Percentiles rank a stretch among this genome's conserved stretches.
phyloP scores from a whole-genome alignment of 1,140 invertebrate genomes.

The Drosophila mauritiana region DNA sequence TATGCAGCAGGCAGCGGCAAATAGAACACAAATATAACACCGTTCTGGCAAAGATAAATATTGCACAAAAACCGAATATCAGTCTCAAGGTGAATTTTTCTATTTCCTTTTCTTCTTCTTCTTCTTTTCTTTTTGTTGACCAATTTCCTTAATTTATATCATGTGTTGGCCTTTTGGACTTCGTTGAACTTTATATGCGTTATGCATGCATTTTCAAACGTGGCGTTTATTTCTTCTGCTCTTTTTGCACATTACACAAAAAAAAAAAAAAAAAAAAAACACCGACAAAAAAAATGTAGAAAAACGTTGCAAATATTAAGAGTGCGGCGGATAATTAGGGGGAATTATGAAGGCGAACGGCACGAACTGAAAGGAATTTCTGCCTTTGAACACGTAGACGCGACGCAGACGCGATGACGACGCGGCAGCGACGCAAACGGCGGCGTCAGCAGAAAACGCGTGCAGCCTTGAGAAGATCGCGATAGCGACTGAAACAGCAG shows the following conservation, averaged over 20 bases:
- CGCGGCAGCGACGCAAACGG: constrained; percentile 42
- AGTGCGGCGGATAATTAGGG: constrained; percentile 26
- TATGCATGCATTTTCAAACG: constrained; percentile 52
- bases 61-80: constrained; percentile 26
- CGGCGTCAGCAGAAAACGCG: constrained; percentile 36
- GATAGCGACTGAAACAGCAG: constrained; percentile 36
- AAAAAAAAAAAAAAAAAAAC: constrained; percentile 7
- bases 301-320: background rate
- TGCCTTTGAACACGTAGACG: constrained; percentile 73
- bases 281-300: constrained; percentile 16
- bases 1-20: constrained; percentile 74
- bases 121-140: background rate
- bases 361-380: constrained; percentile 75
- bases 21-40: constrained; percentile 27
- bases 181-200: constrained; percentile 35
- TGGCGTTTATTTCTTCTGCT: constrained; percentile 59
- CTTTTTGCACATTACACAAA: constrained; percentile 18
- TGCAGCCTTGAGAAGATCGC: constrained; percentile 61
- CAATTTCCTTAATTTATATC: constrained; percentile 5
- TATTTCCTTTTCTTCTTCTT: background rate
- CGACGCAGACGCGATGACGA: constrained; percentile 46
- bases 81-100: constrained; percentile 6
- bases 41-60: constrained; percentile 42
- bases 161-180: constrained; percentile 31
- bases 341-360: constrained; percentile 52